Evolutionary conservation across 2,113 vertebrate genomes (phyloP).

Genomic region (Hippocampus zosterae): DNA sequence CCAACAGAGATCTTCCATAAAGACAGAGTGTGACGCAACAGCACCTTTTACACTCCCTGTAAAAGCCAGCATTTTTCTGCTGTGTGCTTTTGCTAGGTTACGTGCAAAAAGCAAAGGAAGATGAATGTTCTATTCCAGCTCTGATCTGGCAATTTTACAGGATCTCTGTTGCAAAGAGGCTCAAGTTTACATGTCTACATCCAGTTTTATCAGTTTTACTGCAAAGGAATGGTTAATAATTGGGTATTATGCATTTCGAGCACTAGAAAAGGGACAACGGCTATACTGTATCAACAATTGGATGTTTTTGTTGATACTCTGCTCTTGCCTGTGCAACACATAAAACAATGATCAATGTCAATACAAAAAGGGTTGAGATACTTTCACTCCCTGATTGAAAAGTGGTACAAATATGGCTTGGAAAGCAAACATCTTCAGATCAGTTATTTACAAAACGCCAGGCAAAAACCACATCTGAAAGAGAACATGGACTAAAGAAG

Average conservation of each 20-base stretch:
- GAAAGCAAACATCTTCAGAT: too few species aligned
- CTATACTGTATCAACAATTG: too few species aligned
- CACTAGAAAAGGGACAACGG: too few species aligned
- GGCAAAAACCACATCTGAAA: too few species aligned
- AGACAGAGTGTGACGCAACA: not conserved
- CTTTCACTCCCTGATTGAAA: too few species aligned
- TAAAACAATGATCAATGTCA: too few species aligned
- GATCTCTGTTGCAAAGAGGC: not conserved
- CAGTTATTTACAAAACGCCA: too few species aligned
- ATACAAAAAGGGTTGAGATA: too few species aligned
- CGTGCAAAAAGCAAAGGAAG: not conserved
- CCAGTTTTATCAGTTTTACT: not conserved
- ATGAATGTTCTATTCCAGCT: not conserved
- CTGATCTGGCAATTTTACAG: not conserved
- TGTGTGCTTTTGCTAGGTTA: not conserved
- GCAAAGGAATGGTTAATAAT: not conserved
- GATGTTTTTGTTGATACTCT: too few species aligned
- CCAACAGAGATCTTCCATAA: slow-evolving; percentile 6
- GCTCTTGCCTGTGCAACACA: too few species aligned
- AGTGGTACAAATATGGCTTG: too few species aligned
- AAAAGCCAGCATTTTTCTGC: not conserved
- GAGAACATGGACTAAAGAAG: too few species aligned
- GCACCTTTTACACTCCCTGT: not conserved
- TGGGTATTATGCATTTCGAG: not conserved
- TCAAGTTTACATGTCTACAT: not conserved